Conservation (phyloP, 1,140 invertebrate genomes). For the Drosophila tropicalis region DNA sequence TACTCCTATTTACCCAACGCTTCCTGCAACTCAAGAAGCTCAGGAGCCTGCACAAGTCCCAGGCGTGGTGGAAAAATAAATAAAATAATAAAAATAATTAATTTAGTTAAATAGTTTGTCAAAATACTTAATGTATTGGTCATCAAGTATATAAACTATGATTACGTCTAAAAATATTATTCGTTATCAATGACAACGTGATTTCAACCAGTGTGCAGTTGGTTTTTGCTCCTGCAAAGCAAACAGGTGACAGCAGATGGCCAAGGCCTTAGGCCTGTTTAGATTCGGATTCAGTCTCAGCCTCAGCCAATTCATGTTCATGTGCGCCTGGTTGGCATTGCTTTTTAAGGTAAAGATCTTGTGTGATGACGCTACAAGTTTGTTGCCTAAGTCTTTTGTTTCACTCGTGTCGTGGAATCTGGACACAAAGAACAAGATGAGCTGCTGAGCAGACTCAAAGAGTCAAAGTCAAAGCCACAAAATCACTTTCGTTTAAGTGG, state of each 20-base stretch:
- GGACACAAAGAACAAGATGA: constrained; percentile 47
- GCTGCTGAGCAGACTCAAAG: background rate
- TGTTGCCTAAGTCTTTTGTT: constrained; percentile 74
- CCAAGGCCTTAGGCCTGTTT: background rate
- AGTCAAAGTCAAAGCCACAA: constrained; percentile 27
- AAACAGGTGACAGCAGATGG: constrained; percentile 41
- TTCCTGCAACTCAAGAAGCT: no score
- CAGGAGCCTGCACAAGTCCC: no score
- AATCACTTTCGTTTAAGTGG: constrained; percentile 68
- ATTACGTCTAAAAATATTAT: no score
- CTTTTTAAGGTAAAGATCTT: constrained; percentile 73
- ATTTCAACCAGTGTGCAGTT: constrained; percentile 28
- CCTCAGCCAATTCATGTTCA: constrained; percentile 34
- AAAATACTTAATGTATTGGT: no score
- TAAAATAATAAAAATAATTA: no score
- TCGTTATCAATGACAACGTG: background rate
- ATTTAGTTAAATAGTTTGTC: no score
- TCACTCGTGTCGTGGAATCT: constrained; percentile 14
- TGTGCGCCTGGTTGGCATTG: constrained; percentile 71
- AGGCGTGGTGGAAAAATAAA: no score
- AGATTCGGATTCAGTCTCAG: background rate
- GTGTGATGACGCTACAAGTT: constrained; percentile 53
- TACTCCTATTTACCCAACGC: no score
- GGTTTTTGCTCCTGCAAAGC: constrained; percentile 42
- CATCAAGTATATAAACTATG: no score